phyloP scores from a whole-genome alignment of 2,797 vertebrate genomes.

The Gymnopithys bicolor region DNA sequence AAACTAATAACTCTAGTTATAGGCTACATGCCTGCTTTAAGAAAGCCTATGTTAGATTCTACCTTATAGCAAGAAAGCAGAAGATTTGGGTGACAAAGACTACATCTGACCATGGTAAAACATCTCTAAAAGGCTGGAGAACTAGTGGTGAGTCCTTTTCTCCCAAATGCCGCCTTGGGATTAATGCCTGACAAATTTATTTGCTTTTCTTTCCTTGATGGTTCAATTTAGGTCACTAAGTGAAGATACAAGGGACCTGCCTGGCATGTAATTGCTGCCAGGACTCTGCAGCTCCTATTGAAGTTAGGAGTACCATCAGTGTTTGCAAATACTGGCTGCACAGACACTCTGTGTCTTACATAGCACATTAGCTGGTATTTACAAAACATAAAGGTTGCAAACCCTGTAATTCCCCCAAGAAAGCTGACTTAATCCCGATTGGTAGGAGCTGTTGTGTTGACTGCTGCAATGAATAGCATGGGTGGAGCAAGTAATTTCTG shows the following conservation, averaged over 20 bases:
- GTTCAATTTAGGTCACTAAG: background rate
- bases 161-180: background rate
- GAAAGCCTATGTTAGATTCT: background rate
- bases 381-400: conserved; percentile 45
- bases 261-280: conserved; percentile 1
- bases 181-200: background rate
- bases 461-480: conserved; percentile 23
- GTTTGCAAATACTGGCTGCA: background rate
- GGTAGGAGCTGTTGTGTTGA: conserved; percentile 16
- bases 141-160: background rate
- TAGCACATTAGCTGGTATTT: conserved; percentile 5
- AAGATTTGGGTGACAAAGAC: background rate
- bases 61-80: background rate
- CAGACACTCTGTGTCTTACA: background rate
- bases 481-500: conserved; percentile 61
- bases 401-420: conserved; percentile 49
- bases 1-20: background rate
- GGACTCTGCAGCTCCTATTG: background rate
- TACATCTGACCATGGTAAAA: background rate
- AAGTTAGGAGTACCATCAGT: background rate
- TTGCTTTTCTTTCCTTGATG: background rate
- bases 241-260: background rate
- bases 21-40: background rate
- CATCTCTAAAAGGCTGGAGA: background rate
- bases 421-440: background rate